phyloP scores from a whole-genome alignment of 2,888 invertebrate genomes.

The Halocaridina rubra region DNA sequence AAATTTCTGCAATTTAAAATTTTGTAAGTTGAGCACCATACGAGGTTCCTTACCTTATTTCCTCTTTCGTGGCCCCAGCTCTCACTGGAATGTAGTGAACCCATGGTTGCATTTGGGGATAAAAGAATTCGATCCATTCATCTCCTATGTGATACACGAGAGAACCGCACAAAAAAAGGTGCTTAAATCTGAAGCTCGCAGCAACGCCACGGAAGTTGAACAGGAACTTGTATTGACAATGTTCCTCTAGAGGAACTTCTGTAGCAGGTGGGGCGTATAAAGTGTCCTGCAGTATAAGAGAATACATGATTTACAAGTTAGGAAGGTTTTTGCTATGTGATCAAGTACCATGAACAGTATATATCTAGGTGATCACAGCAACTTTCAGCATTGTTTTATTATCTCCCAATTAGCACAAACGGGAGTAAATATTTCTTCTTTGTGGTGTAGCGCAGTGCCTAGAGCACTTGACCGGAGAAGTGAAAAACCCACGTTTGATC shows the following conservation, averaged over 20 bases:
- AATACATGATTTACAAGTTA: no score
- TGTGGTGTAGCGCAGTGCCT: no score
- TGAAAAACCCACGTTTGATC: no score
- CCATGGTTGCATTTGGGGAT: slow-evolving; percentile 91
- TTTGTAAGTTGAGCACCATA: not conserved
- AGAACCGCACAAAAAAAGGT: slow-evolving; percentile 91
- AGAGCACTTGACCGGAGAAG: no score
- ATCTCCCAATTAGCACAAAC: no score
- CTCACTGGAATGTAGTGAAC: slow-evolving; percentile 92
- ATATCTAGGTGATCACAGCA: no score
- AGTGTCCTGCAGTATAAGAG: no score
- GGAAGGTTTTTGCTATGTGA: no score
- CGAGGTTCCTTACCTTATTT: slow-evolving; percentile 74
- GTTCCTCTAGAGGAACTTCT: slow-evolving; percentile 89
- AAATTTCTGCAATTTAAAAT: not conserved
- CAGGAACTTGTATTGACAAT: slow-evolving; percentile 91
- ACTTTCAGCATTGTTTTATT: no score
- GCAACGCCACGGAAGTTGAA: slow-evolving; percentile 98
- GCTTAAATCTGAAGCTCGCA: slow-evolving; percentile 96
- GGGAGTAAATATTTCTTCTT: no score
- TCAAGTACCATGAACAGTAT: no score
- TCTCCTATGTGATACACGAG: slow-evolving; percentile 84
- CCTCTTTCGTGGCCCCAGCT: slow-evolving; percentile 75
- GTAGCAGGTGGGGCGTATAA: slow-evolving; percentile 83
- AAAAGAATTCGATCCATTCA: slow-evolving; percentile 96